A percentile compares a stretch with the other conserved stretches of the same genome.
Conservation (phyloP, 2,888 invertebrate genomes). For the Drosophila pegasa region DNA sequence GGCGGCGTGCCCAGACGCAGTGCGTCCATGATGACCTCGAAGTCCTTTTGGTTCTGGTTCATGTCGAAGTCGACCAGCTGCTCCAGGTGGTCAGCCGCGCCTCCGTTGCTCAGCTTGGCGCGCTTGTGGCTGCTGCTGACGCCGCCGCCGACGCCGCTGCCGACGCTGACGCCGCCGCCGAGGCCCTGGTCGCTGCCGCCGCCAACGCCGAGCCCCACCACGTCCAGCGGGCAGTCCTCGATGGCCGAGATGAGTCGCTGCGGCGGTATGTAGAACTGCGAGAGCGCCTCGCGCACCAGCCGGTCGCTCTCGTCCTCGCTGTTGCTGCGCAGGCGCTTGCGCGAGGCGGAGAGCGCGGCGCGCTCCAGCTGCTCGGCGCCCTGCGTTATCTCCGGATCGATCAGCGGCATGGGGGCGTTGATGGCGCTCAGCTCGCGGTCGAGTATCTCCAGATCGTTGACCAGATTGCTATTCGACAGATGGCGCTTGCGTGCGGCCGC, state of each 20-base stretch:
- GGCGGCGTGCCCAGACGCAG: slow-evolving; percentile 83
- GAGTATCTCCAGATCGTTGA: slow-evolving; percentile 85
- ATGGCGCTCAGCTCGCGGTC: slow-evolving; percentile 85
- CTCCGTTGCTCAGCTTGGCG: slow-evolving; percentile 39
- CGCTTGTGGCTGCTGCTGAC: slow-evolving; percentile 47
- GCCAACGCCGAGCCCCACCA: slow-evolving; percentile 44
- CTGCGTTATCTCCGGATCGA: slow-evolving; percentile 85
- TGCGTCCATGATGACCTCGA: slow-evolving; percentile 85
- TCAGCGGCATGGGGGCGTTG: slow-evolving; percentile 85
- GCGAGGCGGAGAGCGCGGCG: slow-evolving; percentile 82
- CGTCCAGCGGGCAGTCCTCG: slow-evolving; percentile 86
- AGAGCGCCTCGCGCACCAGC: slow-evolving; percentile 89
- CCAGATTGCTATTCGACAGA: slow-evolving; percentile 82
- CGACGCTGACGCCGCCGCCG: slow-evolving; percentile 24
- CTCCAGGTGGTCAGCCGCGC: slow-evolving; percentile 70
- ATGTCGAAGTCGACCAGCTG: slow-evolving; percentile 82
- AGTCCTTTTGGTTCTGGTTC: slow-evolving; percentile 85
- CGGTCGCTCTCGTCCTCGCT: slow-evolving; percentile 88
- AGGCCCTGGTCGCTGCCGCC: too few relatives aligned
- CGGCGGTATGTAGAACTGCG: slow-evolving; percentile 90
- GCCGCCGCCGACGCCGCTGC: slow-evolving; percentile 19
- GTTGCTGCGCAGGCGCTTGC: slow-evolving; percentile 85
- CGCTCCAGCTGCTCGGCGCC: slow-evolving; percentile 85
- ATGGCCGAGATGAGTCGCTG: slow-evolving; percentile 89
- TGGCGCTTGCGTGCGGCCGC: slow-evolving; percentile 75